Conservation (phyloP, 1,140 invertebrate genomes). For the Drosophila takahashii region DNA sequence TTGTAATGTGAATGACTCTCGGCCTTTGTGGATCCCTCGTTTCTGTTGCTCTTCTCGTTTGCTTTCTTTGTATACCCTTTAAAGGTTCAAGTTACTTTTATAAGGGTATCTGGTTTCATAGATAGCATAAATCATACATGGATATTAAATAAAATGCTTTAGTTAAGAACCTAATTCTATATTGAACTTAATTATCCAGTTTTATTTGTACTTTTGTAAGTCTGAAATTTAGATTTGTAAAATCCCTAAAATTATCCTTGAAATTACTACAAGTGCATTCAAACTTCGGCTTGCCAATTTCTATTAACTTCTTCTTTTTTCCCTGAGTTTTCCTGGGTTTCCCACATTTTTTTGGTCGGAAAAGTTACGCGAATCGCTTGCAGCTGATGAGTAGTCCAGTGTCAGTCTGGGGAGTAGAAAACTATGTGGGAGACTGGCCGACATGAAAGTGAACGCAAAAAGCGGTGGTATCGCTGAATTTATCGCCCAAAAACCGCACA, state of each 20-base stretch:
- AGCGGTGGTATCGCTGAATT: slow-evolving; percentile 54
- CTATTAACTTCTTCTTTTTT: neutral
- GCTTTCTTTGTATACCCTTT: slow-evolving; percentile 10
- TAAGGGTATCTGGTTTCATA: neutral
- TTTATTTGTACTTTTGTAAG: neutral
- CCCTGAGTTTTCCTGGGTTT: slow-evolving; percentile 14
- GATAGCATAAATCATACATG: too few relatives aligned
- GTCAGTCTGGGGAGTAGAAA: slow-evolving; percentile 52
- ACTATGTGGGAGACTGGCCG: slow-evolving; percentile 52
- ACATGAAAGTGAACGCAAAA: slow-evolving; percentile 77
- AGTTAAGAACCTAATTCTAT: too few relatives aligned
- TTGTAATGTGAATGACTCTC: slow-evolving; percentile 67
- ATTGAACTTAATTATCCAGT: too few relatives aligned
- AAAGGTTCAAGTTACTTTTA: neutral
- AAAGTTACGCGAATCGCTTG: slow-evolving; percentile 70
- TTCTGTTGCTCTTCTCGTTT: slow-evolving; percentile 1
- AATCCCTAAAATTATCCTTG: neutral
- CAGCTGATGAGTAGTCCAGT: slow-evolving; percentile 70
- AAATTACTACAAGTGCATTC: neutral
- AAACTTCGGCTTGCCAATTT: neutral
- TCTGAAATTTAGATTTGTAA: neutral
- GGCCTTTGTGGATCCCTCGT: slow-evolving; percentile 34
- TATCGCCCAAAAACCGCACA: slow-evolving; percentile 51
- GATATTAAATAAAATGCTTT: too few relatives aligned
- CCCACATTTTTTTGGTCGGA: slow-evolving; percentile 23